Evolutionary conservation across 2,797 vertebrate genomes (phyloP).

Genomic region (Rhadinocentrus ornatus): DNA sequence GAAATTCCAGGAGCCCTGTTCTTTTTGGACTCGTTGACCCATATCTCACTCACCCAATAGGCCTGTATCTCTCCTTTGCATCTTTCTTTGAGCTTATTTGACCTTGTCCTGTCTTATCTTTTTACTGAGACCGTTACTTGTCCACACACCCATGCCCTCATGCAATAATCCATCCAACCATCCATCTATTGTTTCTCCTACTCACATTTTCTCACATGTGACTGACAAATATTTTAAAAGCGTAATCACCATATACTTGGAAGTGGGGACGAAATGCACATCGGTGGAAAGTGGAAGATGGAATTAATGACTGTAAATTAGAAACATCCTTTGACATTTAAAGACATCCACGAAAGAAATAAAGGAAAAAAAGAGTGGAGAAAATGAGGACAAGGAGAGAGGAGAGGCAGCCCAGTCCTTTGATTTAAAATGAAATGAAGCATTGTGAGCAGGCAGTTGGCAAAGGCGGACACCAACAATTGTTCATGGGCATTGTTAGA

Average conservation of each 20-base stretch:
- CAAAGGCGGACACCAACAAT: conserved; percentile 53
- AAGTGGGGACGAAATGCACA: conserved; percentile 10
- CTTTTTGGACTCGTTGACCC: conserved; percentile 52
- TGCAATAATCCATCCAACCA: conserved; percentile 22
- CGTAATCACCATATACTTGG: not conserved
- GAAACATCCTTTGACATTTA: conserved; percentile 36
- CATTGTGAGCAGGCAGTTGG: conserved; percentile 61
- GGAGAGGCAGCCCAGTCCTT: conserved; percentile 46
- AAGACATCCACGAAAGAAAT: conserved; percentile 17
- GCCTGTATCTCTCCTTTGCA: conserved; percentile 12
- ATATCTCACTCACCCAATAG: conserved; percentile 43
- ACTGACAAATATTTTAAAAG: conserved; percentile 12
- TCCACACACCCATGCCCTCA: conserved; percentile 12
- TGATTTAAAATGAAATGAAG: conserved; percentile 69
- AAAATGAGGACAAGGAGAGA: conserved; percentile 40
- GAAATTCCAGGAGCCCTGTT: conserved; percentile 30
- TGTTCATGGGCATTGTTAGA: conserved; percentile 63
- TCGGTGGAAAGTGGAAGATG: conserved; percentile 5
- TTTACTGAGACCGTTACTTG: conserved; percentile 14
- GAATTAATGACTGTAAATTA: conserved; percentile 35
- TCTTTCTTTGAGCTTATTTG: conserved; percentile 9
- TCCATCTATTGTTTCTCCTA: conserved; percentile 14
- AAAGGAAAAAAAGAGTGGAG: conserved; percentile 12
- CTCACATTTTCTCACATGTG: not conserved
- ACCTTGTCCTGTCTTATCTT: conserved; percentile 25